Conservation (phyloP, 1,140 invertebrate species). For the Asbolus verrucosus region DNA sequence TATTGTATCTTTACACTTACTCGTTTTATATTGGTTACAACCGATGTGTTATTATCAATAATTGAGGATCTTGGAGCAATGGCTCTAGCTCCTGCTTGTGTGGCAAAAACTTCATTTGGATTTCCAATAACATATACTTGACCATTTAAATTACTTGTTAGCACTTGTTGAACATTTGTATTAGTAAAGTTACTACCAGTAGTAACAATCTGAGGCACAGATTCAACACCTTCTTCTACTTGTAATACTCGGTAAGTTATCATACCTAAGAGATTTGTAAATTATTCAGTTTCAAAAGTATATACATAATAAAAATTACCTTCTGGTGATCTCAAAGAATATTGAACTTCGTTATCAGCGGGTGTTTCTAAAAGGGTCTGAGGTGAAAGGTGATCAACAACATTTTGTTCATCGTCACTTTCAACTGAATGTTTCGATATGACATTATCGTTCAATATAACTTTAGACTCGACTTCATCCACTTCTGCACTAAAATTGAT, state of each 20-base stretch:
- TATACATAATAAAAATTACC: slow-evolving; percentile 52
- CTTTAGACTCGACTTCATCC: slow-evolving; percentile 59
- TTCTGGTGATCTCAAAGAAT: slow-evolving; percentile 61
- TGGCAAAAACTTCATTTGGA: slow-evolving; percentile 69
- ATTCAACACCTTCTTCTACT: slow-evolving; percentile 61
- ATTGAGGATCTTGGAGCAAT: slow-evolving; percentile 68
- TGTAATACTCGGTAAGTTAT: slow-evolving; percentile 64
- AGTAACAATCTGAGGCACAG: slow-evolving; percentile 59
- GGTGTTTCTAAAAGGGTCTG: slow-evolving; percentile 63
- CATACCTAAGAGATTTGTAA: too few relatives aligned
- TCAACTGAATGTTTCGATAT: slow-evolving; percentile 60
- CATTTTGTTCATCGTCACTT: slow-evolving; percentile 63
- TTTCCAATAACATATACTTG: slow-evolving; percentile 72
- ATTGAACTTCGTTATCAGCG: slow-evolving; percentile 61
- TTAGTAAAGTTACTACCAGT: slow-evolving; percentile 53
- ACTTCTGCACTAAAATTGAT: slow-evolving; percentile 54
- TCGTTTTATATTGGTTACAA: slow-evolving; percentile 68
- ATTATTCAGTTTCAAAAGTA: neutral
- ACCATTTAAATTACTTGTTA: slow-evolving; percentile 63
- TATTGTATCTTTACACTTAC: slow-evolving; percentile 58
- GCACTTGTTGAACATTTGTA: slow-evolving; percentile 58
- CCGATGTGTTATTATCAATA: slow-evolving; percentile 65
- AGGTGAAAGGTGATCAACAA: slow-evolving; percentile 63
- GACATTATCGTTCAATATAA: slow-evolving; percentile 58
- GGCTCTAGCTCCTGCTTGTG: slow-evolving; percentile 66